Percentiles rank a stretch among this genome's conserved stretches.
phyloP scores from a whole-genome alignment of 2,113 vertebrate species.

The Dinomys branickii region DNA sequence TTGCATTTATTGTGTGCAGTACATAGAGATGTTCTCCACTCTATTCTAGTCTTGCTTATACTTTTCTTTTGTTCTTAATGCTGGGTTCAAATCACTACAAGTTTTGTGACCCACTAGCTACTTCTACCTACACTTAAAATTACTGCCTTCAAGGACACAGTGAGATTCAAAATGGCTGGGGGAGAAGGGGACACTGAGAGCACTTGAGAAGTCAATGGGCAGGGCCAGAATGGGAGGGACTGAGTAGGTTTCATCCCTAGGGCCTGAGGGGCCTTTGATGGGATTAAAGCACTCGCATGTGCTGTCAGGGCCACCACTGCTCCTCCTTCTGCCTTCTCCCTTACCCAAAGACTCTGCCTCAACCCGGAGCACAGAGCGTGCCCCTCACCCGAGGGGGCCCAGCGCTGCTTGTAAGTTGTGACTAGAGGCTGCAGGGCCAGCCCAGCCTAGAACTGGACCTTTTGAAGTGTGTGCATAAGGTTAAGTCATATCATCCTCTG shows the following conservation, averaged over 20 bases:
- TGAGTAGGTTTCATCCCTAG: not conserved
- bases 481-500: not conserved
- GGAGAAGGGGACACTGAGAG: not conserved
- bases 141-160: not conserved
- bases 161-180: not conserved
- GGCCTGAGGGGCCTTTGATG: not conserved
- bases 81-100: not conserved
- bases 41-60: not conserved
- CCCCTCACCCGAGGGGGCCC: not conserved
- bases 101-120: not conserved
- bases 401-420: not conserved
- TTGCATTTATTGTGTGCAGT: not conserved
- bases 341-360: not conserved
- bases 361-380: not conserved
- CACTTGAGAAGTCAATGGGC: not conserved
- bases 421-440: not conserved
- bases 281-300: not conserved
- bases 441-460: not conserved
- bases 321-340: not conserved
- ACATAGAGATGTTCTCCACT: not conserved
- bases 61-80: conserved; percentile 3
- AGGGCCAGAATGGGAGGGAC: not conserved
- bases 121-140: conserved; percentile 9
- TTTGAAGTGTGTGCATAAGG: not conserved
- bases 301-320: not conserved